phyloP scores from a whole-genome alignment of 2,113 vertebrate species.

The Anarrhichthys ocellatus region DNA sequence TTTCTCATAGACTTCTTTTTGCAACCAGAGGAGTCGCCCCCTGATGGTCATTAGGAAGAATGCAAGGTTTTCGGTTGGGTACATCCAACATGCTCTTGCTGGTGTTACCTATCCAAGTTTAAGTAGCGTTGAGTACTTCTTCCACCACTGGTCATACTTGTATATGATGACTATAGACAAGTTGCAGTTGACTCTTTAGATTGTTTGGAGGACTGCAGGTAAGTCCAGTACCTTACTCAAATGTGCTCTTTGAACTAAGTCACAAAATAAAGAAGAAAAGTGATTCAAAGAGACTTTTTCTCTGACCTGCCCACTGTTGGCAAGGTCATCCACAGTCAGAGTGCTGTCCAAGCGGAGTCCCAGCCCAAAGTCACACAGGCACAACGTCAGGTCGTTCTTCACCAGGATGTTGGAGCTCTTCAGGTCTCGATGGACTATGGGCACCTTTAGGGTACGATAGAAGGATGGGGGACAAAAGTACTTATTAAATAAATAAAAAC shows the following conservation, averaged over 20 bases:
- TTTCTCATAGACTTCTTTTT: too few species aligned
- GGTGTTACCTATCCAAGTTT: background rate
- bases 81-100: background rate
- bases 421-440: constrained; percentile 93
- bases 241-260: background rate
- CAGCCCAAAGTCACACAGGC: constrained; percentile 96
- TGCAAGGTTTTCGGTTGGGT: background rate
- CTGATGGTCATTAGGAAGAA: too few species aligned
- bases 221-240: background rate
- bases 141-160: background rate
- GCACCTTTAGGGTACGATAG: constrained; percentile 68
- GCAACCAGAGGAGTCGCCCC: too few species aligned
- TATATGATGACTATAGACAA: background rate
- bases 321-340: constrained; percentile 92
- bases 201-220: background rate
- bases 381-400: constrained; percentile 92
- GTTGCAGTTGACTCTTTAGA: background rate
- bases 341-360: constrained; percentile 90
- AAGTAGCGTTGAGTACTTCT: background rate
- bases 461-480: background rate
- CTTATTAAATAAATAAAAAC: background rate
- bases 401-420: constrained; percentile 98
- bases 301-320: constrained; percentile 94
- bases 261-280: background rate
- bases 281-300: background rate